Evolutionary conservation across 2,888 invertebrate genomes (phyloP).

Genomic region (Amphipyra tragopoginis): DNA sequence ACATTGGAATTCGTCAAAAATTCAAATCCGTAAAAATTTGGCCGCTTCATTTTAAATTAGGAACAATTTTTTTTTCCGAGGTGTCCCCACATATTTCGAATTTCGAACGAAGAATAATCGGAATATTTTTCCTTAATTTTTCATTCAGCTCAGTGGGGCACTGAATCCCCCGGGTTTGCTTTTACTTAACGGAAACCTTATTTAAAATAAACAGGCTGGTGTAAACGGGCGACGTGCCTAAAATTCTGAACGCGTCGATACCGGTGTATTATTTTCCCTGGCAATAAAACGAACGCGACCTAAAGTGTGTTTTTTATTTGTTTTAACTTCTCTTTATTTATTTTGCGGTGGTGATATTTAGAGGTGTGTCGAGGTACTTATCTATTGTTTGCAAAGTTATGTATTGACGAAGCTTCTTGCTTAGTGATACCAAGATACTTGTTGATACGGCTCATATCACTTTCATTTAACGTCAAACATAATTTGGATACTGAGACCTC

Average conservation of each 20-base stretch:
- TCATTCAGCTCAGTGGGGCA: constrained; percentile 79
- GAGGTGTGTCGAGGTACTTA: constrained; percentile 27
- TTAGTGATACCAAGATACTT: constrained; percentile 36
- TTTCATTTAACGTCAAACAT: constrained; percentile 26
- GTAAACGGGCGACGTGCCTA: constrained; percentile 84
- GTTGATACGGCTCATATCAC: constrained; percentile 37
- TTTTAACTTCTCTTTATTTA: constrained; percentile 48
- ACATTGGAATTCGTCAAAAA: constrained; percentile 37
- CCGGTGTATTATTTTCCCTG: constrained; percentile 78
- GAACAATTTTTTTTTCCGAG: constrained; percentile 39
- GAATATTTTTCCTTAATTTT: constrained; percentile 83
- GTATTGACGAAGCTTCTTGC: constrained; percentile 28
- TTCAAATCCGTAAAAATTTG: constrained; percentile 25
- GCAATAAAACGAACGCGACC: constrained; percentile 74
- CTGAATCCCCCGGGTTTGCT: constrained; percentile 80
- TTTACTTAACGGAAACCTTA: constrained; percentile 86
- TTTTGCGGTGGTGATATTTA: constrained; percentile 32
- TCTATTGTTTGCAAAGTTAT: constrained; percentile 25
- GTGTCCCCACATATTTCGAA: constrained; percentile 61
- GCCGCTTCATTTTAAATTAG: constrained; percentile 45
- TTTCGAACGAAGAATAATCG: constrained; percentile 68
- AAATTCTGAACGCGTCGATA: constrained; percentile 79
- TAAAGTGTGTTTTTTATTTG: constrained; percentile 52
- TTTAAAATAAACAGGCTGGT: constrained; percentile 87
- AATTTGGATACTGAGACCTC: too few species aligned